Base-by-base conservation (phyloP, 2,113 vertebrate genomes). In the Corythoichthys haematopterus region DNA sequence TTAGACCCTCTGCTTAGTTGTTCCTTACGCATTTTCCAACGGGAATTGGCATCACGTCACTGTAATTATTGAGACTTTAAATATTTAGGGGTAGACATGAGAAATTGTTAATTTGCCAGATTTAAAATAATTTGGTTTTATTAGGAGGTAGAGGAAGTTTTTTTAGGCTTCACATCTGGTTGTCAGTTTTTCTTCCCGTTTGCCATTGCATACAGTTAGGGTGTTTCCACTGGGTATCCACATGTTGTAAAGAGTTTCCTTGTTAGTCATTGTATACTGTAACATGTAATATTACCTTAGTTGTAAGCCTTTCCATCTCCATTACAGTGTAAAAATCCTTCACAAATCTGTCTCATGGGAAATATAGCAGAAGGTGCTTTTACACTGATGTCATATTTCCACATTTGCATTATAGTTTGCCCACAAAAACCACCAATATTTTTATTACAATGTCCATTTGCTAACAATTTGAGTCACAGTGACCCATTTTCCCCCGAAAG, bases 121-220 rank as follows among this genome's bases (percentile, higher is more conserved):
- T 45, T 66, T 28, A 59, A 71, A 70, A 36, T 45, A 64, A 4
- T 12, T 59, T 63, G 72, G 66, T 59, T 75, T 46, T 75, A 64
- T 71, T 68, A 61, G 62, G 55, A 71, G 65, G 38, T 59, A 3
- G 63, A 67, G 40, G 28, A 36, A 68, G 64, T 62, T 69, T 28
- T 4, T 68, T 46, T 40, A 0, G 60, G 68, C 50, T 72, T 70
- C 81, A 89, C 86, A 87, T 88, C 82, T 88, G 82, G 76, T 68
- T 7, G 59, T 79, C 81, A 77, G 79, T 80, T 45, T 83, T 80
- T 77, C 58, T 77, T 78, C 80, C 75, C 84, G 37, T 80, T 57
- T 79, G 71, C 71, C 28, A 1, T 79, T 74, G 16, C 69, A 74
- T 69, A 69, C 66, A 58, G 64, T 80, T 78, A 71, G 76, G 72